Evolutionary conservation across 1,140 invertebrate species (phyloP), one percentile per base, ranked within the genome.

Genomic region (Zaprionus africanus): DNA sequence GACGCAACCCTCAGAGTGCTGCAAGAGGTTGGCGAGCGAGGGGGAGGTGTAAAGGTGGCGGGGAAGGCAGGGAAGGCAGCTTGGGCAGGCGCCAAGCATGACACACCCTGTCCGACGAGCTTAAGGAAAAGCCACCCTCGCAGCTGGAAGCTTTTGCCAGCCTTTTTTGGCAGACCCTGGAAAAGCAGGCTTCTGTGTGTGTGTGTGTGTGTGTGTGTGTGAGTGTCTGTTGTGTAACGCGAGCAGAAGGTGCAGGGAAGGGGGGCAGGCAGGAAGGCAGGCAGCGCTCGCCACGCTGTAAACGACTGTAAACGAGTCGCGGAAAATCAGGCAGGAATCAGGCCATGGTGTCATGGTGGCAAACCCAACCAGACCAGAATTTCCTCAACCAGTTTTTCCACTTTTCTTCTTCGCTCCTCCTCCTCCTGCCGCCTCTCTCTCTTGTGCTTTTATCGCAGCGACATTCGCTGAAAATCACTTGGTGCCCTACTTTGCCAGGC

Each of bases 281-380:
- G 17, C 46, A 49, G 60, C 43, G 28, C 13, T 49, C 46, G 28
- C 19, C 61, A 26, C 26, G 63, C 51, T 19, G 46, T 24, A 51
- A 19, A 49, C 19, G 34, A 54, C 34, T 41, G 49, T 34, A 36
- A 53, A 34, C 41, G 56, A 59, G 65, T 49, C 65, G 72, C 66
- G 51, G 34, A 57, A 87, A 83, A 56, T 22, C 34, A 34, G 31
- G 46, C 24, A 31, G 31, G 54, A 88, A 87, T 76, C 81, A 88
- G 84, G 84, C 81, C 85, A 88, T 80, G 84, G 84, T 87, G 84
- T 84, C 84, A 84, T 70, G 74, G 70, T 51, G 82, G 57, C 65
- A 78, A 62, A 81, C 79, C 54, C 72, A 76, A 70, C 78, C 69
- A 53, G 34, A 75, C 74, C 78, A 79, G 81, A 84, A 79, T 63